Percentiles rank a stretch among this genome's conserved stretches.
Conservation (phyloP, 1,140 invertebrate species). For the Dryas iulia region DNA sequence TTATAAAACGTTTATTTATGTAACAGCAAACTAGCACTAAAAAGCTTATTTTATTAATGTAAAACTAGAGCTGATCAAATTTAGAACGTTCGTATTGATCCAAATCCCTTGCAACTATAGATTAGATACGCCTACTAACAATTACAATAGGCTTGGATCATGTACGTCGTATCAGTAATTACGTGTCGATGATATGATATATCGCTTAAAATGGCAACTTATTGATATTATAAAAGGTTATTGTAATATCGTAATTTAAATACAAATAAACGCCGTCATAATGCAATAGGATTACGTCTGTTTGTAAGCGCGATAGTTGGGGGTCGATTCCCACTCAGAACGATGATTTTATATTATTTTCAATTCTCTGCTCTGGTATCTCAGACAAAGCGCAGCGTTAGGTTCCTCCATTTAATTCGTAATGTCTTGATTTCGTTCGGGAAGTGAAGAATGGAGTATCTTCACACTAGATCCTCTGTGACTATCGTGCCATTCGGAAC, state of each 20-base stretch:
- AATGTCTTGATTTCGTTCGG: too few relatives aligned
- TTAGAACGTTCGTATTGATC: conserved; percentile 43
- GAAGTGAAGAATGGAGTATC: too few relatives aligned
- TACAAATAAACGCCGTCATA: too few relatives aligned
- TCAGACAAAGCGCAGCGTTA: too few relatives aligned
- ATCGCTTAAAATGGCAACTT: conserved; percentile 1
- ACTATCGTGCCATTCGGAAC: too few relatives aligned
- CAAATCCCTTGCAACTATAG: conserved; percentile 28
- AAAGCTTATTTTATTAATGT: background rate
- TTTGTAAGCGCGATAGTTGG: too few relatives aligned
- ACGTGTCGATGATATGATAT: conserved; percentile 2
- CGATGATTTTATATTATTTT: too few relatives aligned
- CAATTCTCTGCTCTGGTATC: too few relatives aligned
- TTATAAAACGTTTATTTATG: background rate
- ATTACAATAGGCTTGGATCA: conserved; percentile 33
- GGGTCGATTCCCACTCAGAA: too few relatives aligned
- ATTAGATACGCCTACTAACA: conserved; percentile 41
- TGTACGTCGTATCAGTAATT: conserved; percentile 17
- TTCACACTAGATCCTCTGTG: too few relatives aligned
- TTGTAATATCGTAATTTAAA: background rate
- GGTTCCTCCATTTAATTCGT: too few relatives aligned
- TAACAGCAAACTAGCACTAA: background rate
- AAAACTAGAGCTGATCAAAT: conserved; percentile 10
- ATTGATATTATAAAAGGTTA: background rate
- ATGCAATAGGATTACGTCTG: too few relatives aligned